Base-by-base conservation (phyloP, 2,888 invertebrate genomes). In the Phasia obesa region DNA sequence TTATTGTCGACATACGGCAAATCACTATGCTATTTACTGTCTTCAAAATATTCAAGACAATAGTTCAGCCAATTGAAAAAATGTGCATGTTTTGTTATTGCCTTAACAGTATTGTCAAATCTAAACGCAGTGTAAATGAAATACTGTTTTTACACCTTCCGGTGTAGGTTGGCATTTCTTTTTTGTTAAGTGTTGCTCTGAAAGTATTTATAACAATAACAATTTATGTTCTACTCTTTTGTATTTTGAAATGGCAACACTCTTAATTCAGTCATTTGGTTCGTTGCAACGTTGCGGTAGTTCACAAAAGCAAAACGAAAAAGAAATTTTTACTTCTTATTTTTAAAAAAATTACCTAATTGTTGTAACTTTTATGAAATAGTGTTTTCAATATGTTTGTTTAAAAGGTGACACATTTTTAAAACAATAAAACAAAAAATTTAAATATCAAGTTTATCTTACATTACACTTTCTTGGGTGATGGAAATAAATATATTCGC, bases 231-330 rank as follows among this genome's bases (percentile, higher is more conserved):
- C 13, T 5, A 11, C 4, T 15, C 21, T 57, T 23, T 65, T 2
- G 44, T 35, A 11, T 25, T 44, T 0, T 1, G 2, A 25, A 21
- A 1, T 80, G 79, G 79, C 51, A 65, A 23, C 80, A 69, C 74
- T 55, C 11, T 21, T 21, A n/a, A 4, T 70, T 69, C 69, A 84
- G 78, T 82, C 76, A 77, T 78, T 84, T 65, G 74, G 59, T 74
- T 75, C 77, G 70, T 81, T 85, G 77, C 84, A 81, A 80, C 85
- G 85, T 85, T 85, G 84, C 81, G 86, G 85, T 77, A 76, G 64
- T 80, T 85, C 51, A 74, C 79, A 81, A 67, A 84, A 75, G 75
- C 75, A 81, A 75, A 74, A 44, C 42, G 17, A 69, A 44, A 70
- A 57, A 47, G 51, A 55, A 23, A 78, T 81, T 84, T 83, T 75